phyloP scores from a whole-genome alignment of 1,140 invertebrate species.

The Drosophila nikananu region DNA sequence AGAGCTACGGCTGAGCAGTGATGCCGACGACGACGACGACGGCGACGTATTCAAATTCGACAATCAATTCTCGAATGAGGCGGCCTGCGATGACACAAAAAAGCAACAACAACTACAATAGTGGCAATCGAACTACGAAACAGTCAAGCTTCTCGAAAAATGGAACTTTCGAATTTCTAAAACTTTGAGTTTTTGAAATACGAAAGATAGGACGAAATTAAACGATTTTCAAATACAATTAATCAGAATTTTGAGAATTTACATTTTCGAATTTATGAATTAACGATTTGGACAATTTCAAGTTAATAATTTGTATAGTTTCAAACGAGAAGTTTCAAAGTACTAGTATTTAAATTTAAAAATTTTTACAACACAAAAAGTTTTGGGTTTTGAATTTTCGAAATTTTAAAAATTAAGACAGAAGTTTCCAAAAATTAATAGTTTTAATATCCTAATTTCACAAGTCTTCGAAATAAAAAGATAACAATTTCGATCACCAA shows the following conservation, averaged over 20 bases:
- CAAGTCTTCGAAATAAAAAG: background rate
- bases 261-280: too few relatives aligned
- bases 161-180: background rate
- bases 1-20: constrained; percentile 19
- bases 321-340: too few relatives aligned
- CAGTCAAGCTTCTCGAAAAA: constrained; percentile 8
- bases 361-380: too few relatives aligned
- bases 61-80: constrained; percentile 68
- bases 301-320: too few relatives aligned
- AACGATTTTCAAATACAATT: background rate
- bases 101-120: constrained; percentile 66
- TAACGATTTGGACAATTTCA: too few relatives aligned
- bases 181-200: background rate
- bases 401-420: too few relatives aligned
- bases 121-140: constrained; percentile 75
- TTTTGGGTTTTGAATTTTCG: background rate
- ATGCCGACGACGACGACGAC: constrained; percentile 50
- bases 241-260: background rate
- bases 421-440: too few relatives aligned
- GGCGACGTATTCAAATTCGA: constrained; percentile 77
- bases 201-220: background rate
- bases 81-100: constrained; percentile 78
- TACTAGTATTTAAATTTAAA: too few relatives aligned
- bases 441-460: too few relatives aligned
- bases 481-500: background rate